phyloP scores from a whole-genome alignment of 2,113 vertebrate species.

The Pelecanus crispus region DNA sequence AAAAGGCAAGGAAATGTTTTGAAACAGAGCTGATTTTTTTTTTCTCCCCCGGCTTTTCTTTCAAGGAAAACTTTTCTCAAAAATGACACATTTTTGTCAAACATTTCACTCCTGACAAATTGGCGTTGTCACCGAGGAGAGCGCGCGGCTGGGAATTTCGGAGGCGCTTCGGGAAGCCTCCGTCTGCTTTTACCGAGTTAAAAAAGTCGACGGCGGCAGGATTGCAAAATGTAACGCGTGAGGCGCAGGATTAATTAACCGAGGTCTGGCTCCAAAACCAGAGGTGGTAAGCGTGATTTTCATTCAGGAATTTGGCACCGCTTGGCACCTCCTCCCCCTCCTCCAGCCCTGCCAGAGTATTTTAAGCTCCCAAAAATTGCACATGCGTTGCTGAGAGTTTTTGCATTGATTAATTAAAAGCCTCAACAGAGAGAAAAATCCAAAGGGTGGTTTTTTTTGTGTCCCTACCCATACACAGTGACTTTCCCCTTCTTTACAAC shows the following conservation, averaged over 20 bases:
- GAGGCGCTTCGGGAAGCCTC: neutral
- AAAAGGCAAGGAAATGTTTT: neutral
- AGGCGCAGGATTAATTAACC: neutral
- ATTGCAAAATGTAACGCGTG: neutral
- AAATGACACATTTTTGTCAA: conserved; percentile 40
- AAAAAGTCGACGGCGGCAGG: neutral
- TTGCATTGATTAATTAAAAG: neutral
- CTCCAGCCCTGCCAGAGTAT: neutral
- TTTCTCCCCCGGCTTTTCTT: neutral
- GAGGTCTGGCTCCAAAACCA: neutral
- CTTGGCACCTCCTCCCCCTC: neutral
- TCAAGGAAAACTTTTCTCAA: neutral
- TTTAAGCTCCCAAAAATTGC: neutral
- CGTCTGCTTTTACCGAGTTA: neutral
- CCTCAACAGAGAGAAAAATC: neutral
- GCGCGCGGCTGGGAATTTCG: neutral
- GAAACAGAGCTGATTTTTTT: neutral
- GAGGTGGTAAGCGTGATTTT: neutral
- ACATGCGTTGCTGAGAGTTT: neutral
- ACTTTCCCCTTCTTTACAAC: neutral
- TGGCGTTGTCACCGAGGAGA: neutral
- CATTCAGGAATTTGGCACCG: neutral
- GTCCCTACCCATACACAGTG: too few relatives aligned
- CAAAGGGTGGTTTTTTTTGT: too few relatives aligned
- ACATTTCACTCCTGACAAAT: conserved; percentile 26